Conservation (phyloP, 2,113 vertebrate genomes). For the Diadophis punctatus region DNA sequence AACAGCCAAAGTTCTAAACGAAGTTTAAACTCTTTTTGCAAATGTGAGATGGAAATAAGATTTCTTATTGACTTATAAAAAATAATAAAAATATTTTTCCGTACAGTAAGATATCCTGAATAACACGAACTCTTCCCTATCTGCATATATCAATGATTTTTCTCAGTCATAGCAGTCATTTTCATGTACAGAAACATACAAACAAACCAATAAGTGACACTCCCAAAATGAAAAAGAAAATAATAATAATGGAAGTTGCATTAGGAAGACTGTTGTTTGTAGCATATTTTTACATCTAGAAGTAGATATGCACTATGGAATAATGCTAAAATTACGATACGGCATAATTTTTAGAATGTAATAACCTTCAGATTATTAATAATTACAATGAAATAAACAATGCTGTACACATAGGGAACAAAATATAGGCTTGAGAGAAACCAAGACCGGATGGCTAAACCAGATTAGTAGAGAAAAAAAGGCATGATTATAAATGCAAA, state of each 20-base stretch:
- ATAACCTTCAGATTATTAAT: background rate
- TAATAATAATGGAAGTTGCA: background rate
- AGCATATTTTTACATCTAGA: background rate
- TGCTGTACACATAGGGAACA: rapidly evolving
- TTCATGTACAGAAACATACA: background rate
- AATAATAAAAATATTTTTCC: background rate
- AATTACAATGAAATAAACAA: background rate
- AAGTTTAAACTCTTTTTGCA: background rate
- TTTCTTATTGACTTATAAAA: background rate
- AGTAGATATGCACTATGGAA: background rate
- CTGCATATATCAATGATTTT: background rate
- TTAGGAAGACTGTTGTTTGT: background rate
- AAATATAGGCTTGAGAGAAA: background rate
- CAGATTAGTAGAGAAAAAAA: background rate
- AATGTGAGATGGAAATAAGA: background rate
- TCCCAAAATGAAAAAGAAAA: background rate
- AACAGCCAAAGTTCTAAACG: background rate
- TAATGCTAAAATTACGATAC: background rate
- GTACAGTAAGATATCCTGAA: background rate
- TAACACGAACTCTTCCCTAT: background rate
- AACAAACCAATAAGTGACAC: background rate
- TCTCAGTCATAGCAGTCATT: background rate
- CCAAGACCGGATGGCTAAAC: background rate
- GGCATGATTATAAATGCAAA: background rate
- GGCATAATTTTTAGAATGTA: background rate